A percentile compares a stretch with the other conserved stretches of the same genome.
These are phyloP conservation scores for Cecropterus lyciades DNA, from an alignment of 1,140 invertebrate genomes.

Conservation along the genomic window DNA sequence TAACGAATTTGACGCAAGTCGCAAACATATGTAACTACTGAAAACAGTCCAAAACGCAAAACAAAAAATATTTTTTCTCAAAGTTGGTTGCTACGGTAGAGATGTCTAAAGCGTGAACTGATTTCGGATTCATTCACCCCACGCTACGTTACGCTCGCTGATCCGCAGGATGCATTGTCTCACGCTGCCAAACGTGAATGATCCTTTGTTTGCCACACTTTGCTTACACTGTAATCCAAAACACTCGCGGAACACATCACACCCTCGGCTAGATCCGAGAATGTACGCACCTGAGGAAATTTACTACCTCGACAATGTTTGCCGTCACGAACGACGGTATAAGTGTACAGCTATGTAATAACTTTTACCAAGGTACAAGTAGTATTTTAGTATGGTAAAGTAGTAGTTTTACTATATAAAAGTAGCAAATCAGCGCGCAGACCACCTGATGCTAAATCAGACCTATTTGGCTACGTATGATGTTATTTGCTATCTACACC, in stretches of 20 bases:
- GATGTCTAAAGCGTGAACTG: constrained; percentile 47
- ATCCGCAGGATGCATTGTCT: constrained; percentile 65
- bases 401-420: no score
- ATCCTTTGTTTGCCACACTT: constrained; percentile 75
- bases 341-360: no score
- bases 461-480: no score
- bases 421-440: no score
- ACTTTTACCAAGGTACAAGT: no score
- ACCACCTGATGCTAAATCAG: no score
- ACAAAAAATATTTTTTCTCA: not conserved
- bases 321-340: not conserved
- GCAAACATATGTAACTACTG: no score
- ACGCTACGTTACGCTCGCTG: constrained; percentile 64
- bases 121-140: constrained; percentile 72
- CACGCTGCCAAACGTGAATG: constrained; percentile 62
- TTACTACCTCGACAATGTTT: not conserved
- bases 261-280: constrained; percentile 48
- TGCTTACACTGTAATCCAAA: constrained; percentile 64
- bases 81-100: not conserved
- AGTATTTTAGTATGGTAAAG: no score
- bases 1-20: no score
- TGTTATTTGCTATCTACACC: no score
- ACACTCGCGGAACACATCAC: constrained; percentile 57
- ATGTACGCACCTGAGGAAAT: constrained; percentile 2
- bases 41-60: not conserved